These are phyloP conservation scores for Vanessa tameamea DNA, from an alignment of 1,140 invertebrate genomes.

Conservation along the genomic window DNA sequence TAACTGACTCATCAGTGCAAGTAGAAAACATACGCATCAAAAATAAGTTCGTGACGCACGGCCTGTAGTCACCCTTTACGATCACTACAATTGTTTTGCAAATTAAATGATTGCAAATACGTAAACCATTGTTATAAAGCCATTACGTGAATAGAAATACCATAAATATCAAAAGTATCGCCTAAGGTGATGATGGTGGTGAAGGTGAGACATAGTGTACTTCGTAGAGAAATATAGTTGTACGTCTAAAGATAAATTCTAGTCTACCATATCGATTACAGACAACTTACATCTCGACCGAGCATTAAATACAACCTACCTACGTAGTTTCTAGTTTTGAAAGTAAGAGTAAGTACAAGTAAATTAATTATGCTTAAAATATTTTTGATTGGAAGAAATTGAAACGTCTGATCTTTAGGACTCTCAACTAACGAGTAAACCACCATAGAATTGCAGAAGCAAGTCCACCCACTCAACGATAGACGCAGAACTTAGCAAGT, in stretches of 20 bases:
- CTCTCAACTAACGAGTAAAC: constrained; percentile 17
- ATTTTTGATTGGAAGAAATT: not conserved
- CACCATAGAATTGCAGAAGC: constrained; percentile 41
- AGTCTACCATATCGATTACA: not conserved
- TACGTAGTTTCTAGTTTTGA: not conserved
- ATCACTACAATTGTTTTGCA: constrained; percentile 40
- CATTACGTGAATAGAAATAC: not conserved
- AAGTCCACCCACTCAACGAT: constrained; percentile 62
- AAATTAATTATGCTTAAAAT: not conserved
- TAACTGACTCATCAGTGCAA: constrained; percentile 64
- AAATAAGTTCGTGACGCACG: constrained; percentile 66
- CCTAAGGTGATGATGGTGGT: not conserved
- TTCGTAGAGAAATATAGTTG: not conserved
- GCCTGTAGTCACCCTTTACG: constrained; percentile 32
- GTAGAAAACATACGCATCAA: constrained; percentile 48
- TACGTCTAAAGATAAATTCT: not conserved
- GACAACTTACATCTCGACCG: not conserved
- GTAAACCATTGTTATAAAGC: not conserved
- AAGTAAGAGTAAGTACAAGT: not conserved
- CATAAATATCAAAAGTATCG: not conserved
- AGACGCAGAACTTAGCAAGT: constrained; percentile 53
- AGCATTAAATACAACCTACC: not conserved
- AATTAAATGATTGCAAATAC: constrained; percentile 25
- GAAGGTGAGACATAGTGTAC: no score
- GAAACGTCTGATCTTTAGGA: not conserved